Evolutionary conservation across 1,140 invertebrate genomes (phyloP), one percentile per base, ranked within the genome.

Genomic region (Parapsyche elsis): DNA sequence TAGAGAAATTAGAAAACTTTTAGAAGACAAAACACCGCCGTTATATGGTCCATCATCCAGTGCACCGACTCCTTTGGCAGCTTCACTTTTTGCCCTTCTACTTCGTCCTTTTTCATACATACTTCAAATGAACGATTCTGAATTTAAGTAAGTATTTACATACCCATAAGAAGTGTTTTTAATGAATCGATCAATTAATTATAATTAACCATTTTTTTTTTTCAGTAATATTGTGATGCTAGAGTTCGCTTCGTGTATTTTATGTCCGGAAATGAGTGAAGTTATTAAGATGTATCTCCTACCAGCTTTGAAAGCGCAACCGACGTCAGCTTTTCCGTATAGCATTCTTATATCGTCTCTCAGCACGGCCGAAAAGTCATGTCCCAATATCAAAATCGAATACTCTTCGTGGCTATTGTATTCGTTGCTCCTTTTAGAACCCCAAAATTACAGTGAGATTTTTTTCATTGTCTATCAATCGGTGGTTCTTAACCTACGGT

Each of bases 11-110:
- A 90, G 93, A 80, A 87, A 89, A 67, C 84, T 97, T 38, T 84
- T 97, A 73, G 93, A 96, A 84, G 85, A 89, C 57, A 92, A 93
- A 86, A 91, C 94, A 53, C 94, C 94, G 57, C 91, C 92, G 10
- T 86, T 95, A 78, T 89, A 95, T 84, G 93, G 94, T 23, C 89
- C 91, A 45, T 92, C 92, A 0, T 82, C 92, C 1, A 88, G 91
- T 59, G 90, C 95, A n/a, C 94, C 94, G 0, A 95, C 93, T 57
- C 92, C 93, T 10, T 87, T 95, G 7, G 91, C 94, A 30, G 92
- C 92, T 76, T 94, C 93, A 81, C 87, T 97, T 9, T 88, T 96
- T 74, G 92, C 94, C 80, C 90, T 98, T 79, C 91, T 97, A 59
- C 90, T 93, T 81, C 90, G 93, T 81, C 95, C 96, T 0, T 86